These are phyloP conservation scores for Atherinomorus stipes DNA, from an alignment of 2,113 vertebrate genomes.

Conservation along the genomic window DNA sequence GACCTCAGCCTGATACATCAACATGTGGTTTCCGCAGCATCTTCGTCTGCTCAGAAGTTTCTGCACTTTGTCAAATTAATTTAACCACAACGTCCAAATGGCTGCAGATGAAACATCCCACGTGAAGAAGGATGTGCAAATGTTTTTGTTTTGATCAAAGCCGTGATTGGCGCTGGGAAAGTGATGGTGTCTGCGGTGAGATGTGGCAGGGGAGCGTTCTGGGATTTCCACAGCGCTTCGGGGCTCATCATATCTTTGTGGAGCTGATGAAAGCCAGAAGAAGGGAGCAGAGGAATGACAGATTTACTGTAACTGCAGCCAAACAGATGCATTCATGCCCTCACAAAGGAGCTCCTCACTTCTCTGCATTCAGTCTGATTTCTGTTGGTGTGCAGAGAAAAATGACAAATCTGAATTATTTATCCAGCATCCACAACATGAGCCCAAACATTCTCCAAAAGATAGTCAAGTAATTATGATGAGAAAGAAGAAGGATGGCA, in stretches of 20 bases:
- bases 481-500: too few relatives aligned
- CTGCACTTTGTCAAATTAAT: slow-evolving; percentile 54
- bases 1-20: neutral
- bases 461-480: too few relatives aligned
- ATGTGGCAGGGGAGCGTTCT: slow-evolving; percentile 36
- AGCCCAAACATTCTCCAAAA: too few relatives aligned
- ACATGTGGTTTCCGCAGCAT: slow-evolving; percentile 35
- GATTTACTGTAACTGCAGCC: slow-evolving; percentile 19
- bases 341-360: neutral
- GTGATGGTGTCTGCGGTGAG: slow-evolving; percentile 40
- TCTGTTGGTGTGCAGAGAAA: too few relatives aligned
- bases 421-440: too few relatives aligned
- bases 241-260: slow-evolving; percentile 25
- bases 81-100: slow-evolving; percentile 49
- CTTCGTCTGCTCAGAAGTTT: slow-evolving; percentile 28
- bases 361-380: neutral
- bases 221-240: slow-evolving; percentile 44
- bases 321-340: slow-evolving; percentile 14
- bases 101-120: slow-evolving; percentile 28
- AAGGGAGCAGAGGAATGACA: neutral
- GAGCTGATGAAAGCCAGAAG: slow-evolving; percentile 63
- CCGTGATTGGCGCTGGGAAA: slow-evolving; percentile 59
- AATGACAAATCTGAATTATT: too few relatives aligned
- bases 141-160: slow-evolving; percentile 74
- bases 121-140: slow-evolving; percentile 39